Evolutionary conservation across 2,888 invertebrate genomes (phyloP).

Genomic region (Cerastis rubricosa): DNA sequence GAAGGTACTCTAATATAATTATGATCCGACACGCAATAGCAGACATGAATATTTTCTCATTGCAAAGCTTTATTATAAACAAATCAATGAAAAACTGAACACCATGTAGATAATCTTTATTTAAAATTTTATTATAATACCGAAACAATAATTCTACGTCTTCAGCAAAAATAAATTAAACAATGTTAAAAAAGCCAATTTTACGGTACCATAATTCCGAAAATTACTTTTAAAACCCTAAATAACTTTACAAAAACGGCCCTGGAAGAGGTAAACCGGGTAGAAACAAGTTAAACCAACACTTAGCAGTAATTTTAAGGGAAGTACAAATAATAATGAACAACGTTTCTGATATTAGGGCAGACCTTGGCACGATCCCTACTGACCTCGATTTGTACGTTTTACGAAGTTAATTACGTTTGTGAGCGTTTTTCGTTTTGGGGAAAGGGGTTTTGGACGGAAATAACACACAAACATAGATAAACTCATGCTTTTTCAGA

Average conservation of each 20-base stretch:
- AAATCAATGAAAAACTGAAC: not conserved
- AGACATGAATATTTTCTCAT: not conserved
- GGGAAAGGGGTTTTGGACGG: not conserved
- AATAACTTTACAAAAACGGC: constrained; percentile 19
- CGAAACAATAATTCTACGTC: not conserved
- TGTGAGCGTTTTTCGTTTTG: not conserved
- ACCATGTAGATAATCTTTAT: not conserved
- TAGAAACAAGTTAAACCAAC: constrained; percentile 33
- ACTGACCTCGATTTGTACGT: constrained; percentile 30
- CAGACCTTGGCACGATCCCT: constrained; percentile 43
- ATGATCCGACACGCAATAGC: not conserved
- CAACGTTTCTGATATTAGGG: constrained; percentile 23
- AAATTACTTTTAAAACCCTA: constrained; percentile 38
- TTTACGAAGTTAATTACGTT: constrained; percentile 28
- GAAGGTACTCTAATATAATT: not conserved
- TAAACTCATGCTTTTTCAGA: not conserved
- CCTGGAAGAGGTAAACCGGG: constrained; percentile 7
- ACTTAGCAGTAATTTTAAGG: constrained; percentile 38
- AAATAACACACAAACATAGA: not conserved
- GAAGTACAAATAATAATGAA: constrained; percentile 26
- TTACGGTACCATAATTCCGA: constrained; percentile 25
- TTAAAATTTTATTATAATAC: not conserved
- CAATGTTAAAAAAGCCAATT: constrained; percentile 18
- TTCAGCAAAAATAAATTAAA: not conserved
- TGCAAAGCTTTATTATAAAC: not conserved